Evolutionary conservation across 2,797 vertebrate species (phyloP).

Genomic region (Notolabrus celidotus): DNA sequence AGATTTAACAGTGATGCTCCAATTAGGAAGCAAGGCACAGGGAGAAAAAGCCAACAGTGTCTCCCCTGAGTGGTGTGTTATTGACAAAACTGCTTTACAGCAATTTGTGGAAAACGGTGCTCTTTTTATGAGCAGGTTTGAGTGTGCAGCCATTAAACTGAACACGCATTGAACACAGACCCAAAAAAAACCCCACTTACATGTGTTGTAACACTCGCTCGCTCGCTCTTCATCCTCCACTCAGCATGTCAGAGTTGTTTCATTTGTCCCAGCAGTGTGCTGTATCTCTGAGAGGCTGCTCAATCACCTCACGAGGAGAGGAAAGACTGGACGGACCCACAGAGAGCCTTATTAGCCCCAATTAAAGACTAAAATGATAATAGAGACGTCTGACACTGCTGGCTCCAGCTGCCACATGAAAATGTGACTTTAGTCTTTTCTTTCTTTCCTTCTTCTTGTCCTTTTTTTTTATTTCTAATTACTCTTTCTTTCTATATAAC

Average conservation of each 20-base stretch:
- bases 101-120: constrained; percentile 42
- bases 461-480: neutral
- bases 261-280: constrained; percentile 52
- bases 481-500: neutral
- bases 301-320: constrained; percentile 60
- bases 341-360: constrained; percentile 79
- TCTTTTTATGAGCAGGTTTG: constrained; percentile 24
- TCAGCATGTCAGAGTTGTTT: constrained; percentile 10
- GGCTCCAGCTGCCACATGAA: constrained; percentile 22
- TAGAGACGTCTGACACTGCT: constrained; percentile 49
- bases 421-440: neutral
- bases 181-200: neutral
- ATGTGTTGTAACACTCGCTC: neutral
- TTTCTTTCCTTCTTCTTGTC: neutral
- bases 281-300: constrained; percentile 44
- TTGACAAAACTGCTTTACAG: constrained; percentile 57
- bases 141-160: constrained; percentile 37
- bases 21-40: constrained; percentile 59
- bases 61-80: constrained; percentile 49
- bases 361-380: constrained; percentile 75
- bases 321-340: constrained; percentile 59
- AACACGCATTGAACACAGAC: constrained; percentile 5
- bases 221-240: constrained; percentile 2
- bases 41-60: constrained; percentile 46
- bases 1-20: constrained; percentile 29